These are phyloP conservation scores for Propithecus deckenii DNA, from an alignment of 2,797 vertebrate species.

Conservation along the genomic window DNA sequence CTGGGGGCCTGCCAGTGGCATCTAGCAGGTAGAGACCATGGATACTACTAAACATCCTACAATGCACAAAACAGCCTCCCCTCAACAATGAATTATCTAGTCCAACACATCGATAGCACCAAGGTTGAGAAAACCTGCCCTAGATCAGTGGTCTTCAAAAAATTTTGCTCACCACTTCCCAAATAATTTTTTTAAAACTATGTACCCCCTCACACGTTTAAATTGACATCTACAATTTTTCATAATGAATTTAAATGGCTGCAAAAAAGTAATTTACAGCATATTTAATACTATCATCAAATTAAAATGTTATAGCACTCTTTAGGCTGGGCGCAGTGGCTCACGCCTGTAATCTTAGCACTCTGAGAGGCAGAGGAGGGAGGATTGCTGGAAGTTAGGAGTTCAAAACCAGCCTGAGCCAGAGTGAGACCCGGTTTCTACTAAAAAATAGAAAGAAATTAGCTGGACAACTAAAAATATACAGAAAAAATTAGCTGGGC, in stretches of 20 bases:
- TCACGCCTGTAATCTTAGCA: no score
- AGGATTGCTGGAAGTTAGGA: no score
- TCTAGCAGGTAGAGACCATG: background rate
- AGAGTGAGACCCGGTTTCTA: no score
- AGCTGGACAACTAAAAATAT: no score
- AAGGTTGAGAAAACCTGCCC: background rate
- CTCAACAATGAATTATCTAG: background rate
- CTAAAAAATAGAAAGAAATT: no score
- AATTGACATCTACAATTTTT: background rate
- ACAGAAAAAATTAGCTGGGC: no score
- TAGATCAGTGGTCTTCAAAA: background rate
- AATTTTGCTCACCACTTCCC: background rate
- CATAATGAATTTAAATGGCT: background rate
- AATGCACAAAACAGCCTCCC: background rate
- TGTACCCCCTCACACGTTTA: background rate
- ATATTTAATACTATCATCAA: background rate
- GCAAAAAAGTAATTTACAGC: background rate
- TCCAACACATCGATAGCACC: background rate
- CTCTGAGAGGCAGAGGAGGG: no score
- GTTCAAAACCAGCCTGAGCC: no score
- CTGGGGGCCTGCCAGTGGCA: background rate
- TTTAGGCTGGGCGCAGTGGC: background rate
- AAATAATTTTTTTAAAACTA: background rate
- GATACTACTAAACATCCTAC: background rate
- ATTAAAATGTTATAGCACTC: background rate